phyloP scores from a whole-genome alignment of 2,113 vertebrate genomes.

The Amblyopsis rosae region DNA sequence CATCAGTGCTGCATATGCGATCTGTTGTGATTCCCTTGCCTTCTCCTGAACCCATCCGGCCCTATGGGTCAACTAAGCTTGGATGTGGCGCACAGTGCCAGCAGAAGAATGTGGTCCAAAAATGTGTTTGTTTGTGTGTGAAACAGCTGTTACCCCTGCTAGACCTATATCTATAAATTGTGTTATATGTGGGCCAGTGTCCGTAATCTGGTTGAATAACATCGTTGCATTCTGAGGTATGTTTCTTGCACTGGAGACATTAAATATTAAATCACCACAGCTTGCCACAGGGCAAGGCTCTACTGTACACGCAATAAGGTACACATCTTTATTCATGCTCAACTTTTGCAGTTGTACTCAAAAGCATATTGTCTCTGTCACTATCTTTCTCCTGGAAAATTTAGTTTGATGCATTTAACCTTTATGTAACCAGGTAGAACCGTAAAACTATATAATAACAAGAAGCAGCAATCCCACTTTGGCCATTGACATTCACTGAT shows the following conservation, averaged over 20 bases:
- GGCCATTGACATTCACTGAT: too few species aligned
- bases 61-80: conserved; percentile 38
- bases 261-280: conserved; percentile 58
- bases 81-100: neutral
- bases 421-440: too few species aligned
- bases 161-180: conserved; percentile 10
- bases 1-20: conserved; percentile 55
- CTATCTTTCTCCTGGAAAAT: conserved; percentile 38
- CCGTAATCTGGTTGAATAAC: conserved; percentile 21
- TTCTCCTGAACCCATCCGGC: conserved; percentile 24
- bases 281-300: conserved; percentile 36
- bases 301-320: conserved; percentile 48
- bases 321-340: conserved; percentile 49
- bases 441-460: too few species aligned
- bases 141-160: conserved; percentile 22
- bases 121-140: conserved; percentile 17
- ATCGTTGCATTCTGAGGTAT: conserved; percentile 19
- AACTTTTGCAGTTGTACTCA: conserved; percentile 20
- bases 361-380: conserved; percentile 37
- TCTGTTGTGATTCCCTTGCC: conserved; percentile 29
- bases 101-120: conserved; percentile 4
- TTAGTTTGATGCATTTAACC: too few species aligned
- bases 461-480: too few species aligned
- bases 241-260: conserved; percentile 48
- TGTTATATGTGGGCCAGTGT: neutral